Evolutionary conservation across 2,888 invertebrate species (phyloP), one percentile per base, ranked within the genome.

Genomic region (Rambutsinella grinnellia): DNA sequence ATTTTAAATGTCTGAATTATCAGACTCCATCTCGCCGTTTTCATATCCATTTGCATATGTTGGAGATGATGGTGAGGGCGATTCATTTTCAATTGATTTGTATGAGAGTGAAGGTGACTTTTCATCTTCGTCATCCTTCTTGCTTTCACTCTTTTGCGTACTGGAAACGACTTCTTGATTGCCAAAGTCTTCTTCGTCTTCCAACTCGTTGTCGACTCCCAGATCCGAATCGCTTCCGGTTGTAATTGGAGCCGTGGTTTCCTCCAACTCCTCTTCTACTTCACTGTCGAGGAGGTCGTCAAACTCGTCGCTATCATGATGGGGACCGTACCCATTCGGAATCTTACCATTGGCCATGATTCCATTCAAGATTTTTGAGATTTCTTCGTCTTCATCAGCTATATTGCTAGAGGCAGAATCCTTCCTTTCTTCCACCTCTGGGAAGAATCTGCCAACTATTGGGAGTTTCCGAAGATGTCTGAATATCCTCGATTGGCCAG

Each of bases 401-500:
- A n/a, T 51, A n/a, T 51, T 17, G 17, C 13, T 6, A 17, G 51
- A 6, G 51, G 21, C 54, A 44, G 21, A 44, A 13, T 28, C 27
- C 15, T 8, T 44, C 19, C n/a, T 19, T 47, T 47, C 47, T 24
- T 23, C 2, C 2, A 15, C 8, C n/a, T 24, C 49, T 1, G 72
- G 36, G 56, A 76, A 68, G 8, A 68, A 51, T 23, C 51, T 2
- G 0, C 76, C 77, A 26, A 79, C 60, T 1, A 79, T 15, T 5
- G 79, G 79, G 21, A 79, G 44, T 15, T 61, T 67, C 13, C 69
- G 27, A n/a, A 79, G 54, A 5, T 77, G 15, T 21, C 27, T 65
- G 49, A 56, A 56, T 17, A 76, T 60, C 21, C 49, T 36, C 0
- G 67, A 68, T 15, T 46, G 62, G 17, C 80, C 78, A 8, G 71